phyloP scores from a whole-genome alignment of 2,888 invertebrate species.

The Amphipoea lucens region DNA sequence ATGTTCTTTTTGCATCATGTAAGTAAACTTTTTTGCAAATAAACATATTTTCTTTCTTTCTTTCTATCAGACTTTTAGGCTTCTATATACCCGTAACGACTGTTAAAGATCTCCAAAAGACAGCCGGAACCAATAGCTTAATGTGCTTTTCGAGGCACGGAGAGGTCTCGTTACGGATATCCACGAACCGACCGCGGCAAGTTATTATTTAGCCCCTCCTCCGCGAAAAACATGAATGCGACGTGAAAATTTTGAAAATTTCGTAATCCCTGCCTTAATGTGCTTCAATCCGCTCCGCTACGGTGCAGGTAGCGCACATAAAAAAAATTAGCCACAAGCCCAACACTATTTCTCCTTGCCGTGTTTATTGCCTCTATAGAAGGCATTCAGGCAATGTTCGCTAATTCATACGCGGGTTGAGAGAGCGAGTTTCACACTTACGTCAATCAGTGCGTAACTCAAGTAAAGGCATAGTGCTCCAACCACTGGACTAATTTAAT shows the following conservation, averaged over 20 bases:
- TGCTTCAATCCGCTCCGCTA: slow-evolving; percentile 11
- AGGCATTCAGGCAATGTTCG: slow-evolving; percentile 84
- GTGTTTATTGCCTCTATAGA: slow-evolving; percentile 84
- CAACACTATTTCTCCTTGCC: slow-evolving; percentile 71
- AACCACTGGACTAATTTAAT: slow-evolving; percentile 89
- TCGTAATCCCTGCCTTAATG: neutral
- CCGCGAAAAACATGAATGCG: neutral
- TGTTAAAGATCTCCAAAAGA: neutral
- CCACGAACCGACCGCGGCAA: no score
- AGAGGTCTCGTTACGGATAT: neutral
- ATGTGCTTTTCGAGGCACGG: neutral
- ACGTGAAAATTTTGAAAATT: neutral
- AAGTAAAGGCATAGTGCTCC: slow-evolving; percentile 85
- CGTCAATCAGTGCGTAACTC: slow-evolving; percentile 84
- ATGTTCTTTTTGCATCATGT: no score
- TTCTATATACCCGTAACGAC: neutral
- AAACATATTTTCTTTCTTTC: no score
- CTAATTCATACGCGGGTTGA: slow-evolving; percentile 75
- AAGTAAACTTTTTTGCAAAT: no score
- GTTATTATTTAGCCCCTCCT: neutral
- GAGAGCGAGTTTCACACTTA: slow-evolving; percentile 88
- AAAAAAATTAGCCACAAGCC: slow-evolving; percentile 74
- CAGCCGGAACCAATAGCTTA: neutral
- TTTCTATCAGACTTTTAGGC: no score
- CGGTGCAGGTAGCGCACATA: slow-evolving; percentile 28